A percentile compares a stretch with the other conserved stretches of the same genome.
phyloP scores from a whole-genome alignment of 2,888 invertebrate species.

The Amphiduros pacificus region DNA sequence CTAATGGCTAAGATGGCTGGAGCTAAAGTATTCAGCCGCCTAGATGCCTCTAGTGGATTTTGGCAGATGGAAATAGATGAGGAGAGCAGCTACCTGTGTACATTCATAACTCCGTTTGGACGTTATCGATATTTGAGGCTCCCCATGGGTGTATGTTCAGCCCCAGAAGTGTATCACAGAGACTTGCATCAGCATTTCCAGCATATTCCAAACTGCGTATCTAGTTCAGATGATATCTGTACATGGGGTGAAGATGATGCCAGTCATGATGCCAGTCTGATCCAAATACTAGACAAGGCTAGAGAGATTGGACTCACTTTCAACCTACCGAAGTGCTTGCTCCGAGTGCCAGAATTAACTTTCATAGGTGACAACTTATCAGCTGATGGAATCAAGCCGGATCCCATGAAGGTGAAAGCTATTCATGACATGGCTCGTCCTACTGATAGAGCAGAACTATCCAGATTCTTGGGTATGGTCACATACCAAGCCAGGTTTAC shows the following conservation, averaged over 20 bases:
- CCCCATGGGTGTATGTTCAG: conserved; percentile 27
- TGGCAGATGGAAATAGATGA: conserved; percentile 28
- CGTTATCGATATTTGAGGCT: conserved; percentile 28
- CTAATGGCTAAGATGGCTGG: conserved; percentile 23
- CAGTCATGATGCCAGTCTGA: neutral
- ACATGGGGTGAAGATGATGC: neutral
- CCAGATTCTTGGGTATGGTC: neutral
- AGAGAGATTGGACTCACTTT: neutral
- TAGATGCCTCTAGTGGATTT: conserved; percentile 26
- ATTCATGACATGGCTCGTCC: neutral
- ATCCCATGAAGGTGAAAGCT: neutral
- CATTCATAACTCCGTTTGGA: conserved; percentile 26
- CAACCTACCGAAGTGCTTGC: neutral
- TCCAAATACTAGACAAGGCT: neutral
- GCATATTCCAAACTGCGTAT: too few relatives aligned
- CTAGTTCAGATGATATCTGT: too few relatives aligned
- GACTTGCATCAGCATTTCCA: too few relatives aligned
- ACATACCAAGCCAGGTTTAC: neutral
- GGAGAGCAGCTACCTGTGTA: conserved; percentile 25
- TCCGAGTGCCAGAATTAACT: neutral
- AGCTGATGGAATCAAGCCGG: neutral
- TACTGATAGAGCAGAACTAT: neutral
- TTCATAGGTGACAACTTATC: neutral
- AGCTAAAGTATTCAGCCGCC: conserved; percentile 26
- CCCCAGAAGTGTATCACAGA: too few relatives aligned